Percentiles rank a stretch among this genome's conserved stretches.
Evolutionary conservation across 1,140 invertebrate genomes (phyloP).

Genomic region (Ips typographus): DNA sequence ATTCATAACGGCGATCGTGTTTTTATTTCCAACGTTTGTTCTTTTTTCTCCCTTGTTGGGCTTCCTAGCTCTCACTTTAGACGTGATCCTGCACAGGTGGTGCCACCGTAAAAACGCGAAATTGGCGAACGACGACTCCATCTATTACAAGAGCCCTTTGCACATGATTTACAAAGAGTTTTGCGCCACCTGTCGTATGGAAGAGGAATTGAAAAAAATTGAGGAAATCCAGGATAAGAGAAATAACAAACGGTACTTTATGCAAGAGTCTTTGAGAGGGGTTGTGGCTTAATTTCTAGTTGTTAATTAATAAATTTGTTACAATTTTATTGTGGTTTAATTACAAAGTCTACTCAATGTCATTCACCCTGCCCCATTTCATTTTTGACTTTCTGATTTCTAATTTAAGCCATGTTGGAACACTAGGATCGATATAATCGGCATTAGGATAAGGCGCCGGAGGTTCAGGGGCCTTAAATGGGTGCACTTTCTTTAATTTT

Average conservation of each 20-base stretch:
- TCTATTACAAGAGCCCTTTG: constrained; percentile 31
- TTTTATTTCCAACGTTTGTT: constrained; percentile 27
- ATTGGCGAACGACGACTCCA: neutral
- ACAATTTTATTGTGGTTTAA: too few species aligned
- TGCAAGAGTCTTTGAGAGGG: constrained; percentile 24
- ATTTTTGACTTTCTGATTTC: constrained; percentile 69
- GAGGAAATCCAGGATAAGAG: constrained; percentile 24
- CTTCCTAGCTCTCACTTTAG: constrained; percentile 11
- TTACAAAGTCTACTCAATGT: constrained; percentile 53
- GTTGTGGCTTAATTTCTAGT: constrained; percentile 13
- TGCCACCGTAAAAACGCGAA: constrained; percentile 30
- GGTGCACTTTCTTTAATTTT: constrained; percentile 78
- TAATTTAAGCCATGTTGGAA: constrained; percentile 76
- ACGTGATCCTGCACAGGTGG: constrained; percentile 24
- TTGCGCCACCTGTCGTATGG: constrained; percentile 19
- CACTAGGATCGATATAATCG: constrained; percentile 56
- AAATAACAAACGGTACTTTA: constrained; percentile 21
- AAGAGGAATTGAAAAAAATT: constrained; percentile 27
- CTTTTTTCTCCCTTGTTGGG: constrained; percentile 28
- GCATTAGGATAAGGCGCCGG: constrained; percentile 75
- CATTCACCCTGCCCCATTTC: constrained; percentile 69
- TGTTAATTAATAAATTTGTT: too few species aligned
- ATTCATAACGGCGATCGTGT: constrained; percentile 29
- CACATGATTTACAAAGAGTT: constrained; percentile 30
- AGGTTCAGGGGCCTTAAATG: constrained; percentile 71